Evolutionary conservation across 2,888 invertebrate species (phyloP), one percentile per base, ranked within the genome.

Genomic region (Rhagium mordax): DNA sequence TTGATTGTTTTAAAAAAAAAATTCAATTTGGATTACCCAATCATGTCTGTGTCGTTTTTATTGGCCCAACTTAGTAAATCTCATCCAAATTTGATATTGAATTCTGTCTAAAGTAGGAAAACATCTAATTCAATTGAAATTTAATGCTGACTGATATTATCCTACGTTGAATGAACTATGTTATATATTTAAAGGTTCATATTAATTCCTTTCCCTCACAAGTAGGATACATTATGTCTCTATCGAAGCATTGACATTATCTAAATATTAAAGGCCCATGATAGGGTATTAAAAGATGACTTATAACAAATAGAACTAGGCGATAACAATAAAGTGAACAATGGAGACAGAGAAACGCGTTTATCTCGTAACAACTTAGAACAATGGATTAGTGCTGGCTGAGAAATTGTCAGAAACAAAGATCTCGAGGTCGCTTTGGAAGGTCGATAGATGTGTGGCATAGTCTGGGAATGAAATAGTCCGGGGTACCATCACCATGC

Each of bases 361-460:
- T 55, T 55, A 55, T 55, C 55, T 20, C 24, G 24, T 24, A 55
- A n/a, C 24, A 51, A 10, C 20, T 24, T 10, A 21, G 55, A 24
- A 55, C 55, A 62, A 48, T 47, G 61, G 61, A 62, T 62, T 18
- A 20, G 6, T 48, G 29, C 61, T 21, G 48, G n/a, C 47, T 47
- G 48, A 15, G 21, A 62, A 47, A 62, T 48, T 62, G 61, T 62
- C 48, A 62, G 21, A 62, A 62, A 62, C 61, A 62, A 62, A 62
- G 61, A 62, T 62, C 47, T 47, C 47, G 60, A 47, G 61, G 61
- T 21, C 61, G 47, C 20, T n/a, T 21, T 47, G n/a, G 21, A 20
- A 15, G 47, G 21, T n/a, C 18, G 61, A 62, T 47, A 20, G 47
- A 62, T 62, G 61, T 61, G 41, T 41, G 60, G 47, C 41, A 16